Base-by-base conservation (phyloP, 2,888 invertebrate species). In the Caenorhabditis zanzibari region DNA sequence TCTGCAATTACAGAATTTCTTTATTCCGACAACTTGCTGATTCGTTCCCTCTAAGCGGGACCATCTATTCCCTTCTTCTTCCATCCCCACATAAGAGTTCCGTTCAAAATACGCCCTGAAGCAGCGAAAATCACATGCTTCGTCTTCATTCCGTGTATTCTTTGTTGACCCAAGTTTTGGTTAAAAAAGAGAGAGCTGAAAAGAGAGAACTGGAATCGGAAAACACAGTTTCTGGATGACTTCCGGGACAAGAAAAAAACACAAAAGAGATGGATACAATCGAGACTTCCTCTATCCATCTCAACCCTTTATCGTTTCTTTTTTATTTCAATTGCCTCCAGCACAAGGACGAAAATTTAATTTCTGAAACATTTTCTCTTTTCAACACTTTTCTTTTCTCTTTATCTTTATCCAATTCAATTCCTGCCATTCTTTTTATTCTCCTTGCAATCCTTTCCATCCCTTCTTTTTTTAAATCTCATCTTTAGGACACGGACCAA, bases 71-170 rank as follows among this genome's bases (percentile, higher is more conserved):
- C 12, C 38, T 38, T 19, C 69, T 41, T n/a, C 54, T 54, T 54
- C 54, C 54, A 54, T 26, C 14, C 19, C 7, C n/a, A 38, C 58
- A 32, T 35, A 22, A 26, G 38, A 49, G 59, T 75, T 56, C 74
- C 74, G 74, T 75, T 75, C 74, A 75, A 75, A 75, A 75, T 58
- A 75, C 38, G 66, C 63, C 64, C 75, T 59, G 59, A 76, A 66
- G 75, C 68, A 76, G 59, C 75, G 68, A 76, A 75, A 76, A 76
- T 76, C 75, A 68, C 75, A 76, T 76, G 66, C 66, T 63, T 52
- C 63, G 28, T 59, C 49, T 49, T 59, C 24, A 41, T 61, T 38
- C 38, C 73, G 58, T 49, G 44, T 72, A 26, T 74, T 49, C 54
- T 54, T 63, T 74, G 75, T 76, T 58, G 66, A 68, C 75, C 68